Conservation (phyloP, 2,113 vertebrate species). For the Psittacula cyanocephala region DNA sequence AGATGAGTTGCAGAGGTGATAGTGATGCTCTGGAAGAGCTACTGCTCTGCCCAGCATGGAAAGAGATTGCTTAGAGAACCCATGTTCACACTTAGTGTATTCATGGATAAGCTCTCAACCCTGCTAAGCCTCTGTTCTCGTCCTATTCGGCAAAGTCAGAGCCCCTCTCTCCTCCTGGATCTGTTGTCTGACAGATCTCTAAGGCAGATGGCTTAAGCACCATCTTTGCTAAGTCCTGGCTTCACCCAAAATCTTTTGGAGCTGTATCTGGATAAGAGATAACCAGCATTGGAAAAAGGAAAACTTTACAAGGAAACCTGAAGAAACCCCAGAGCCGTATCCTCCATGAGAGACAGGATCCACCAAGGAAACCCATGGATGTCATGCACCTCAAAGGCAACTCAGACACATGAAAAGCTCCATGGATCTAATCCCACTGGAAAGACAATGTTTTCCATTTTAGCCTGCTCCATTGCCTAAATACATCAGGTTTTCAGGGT, state of each 20-base stretch:
- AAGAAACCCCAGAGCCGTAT: background rate
- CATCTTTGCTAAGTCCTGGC: background rate
- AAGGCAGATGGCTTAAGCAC: background rate
- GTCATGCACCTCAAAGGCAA: background rate
- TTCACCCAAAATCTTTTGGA: background rate
- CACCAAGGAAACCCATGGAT: background rate
- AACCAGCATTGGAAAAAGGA: background rate
- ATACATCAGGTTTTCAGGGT: background rate
- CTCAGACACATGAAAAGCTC: background rate
- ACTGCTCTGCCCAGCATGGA: background rate
- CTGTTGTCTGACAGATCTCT: background rate
- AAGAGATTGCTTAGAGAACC: background rate
- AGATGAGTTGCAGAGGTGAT: background rate
- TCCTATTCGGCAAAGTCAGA: background rate
- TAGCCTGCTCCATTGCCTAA: background rate
- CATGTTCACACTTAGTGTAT: background rate
- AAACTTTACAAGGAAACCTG: background rate
- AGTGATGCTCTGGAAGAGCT: background rate
- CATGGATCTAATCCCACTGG: rapidly evolving
- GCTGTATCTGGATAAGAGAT: background rate
- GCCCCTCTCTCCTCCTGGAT: background rate
- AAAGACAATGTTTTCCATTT: background rate
- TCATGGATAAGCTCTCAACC: background rate
- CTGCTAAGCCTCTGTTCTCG: background rate
- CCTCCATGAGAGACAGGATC: background rate